phyloP scores from a whole-genome alignment of 2,113 vertebrate genomes.

The Spermophilus dauricus region DNA sequence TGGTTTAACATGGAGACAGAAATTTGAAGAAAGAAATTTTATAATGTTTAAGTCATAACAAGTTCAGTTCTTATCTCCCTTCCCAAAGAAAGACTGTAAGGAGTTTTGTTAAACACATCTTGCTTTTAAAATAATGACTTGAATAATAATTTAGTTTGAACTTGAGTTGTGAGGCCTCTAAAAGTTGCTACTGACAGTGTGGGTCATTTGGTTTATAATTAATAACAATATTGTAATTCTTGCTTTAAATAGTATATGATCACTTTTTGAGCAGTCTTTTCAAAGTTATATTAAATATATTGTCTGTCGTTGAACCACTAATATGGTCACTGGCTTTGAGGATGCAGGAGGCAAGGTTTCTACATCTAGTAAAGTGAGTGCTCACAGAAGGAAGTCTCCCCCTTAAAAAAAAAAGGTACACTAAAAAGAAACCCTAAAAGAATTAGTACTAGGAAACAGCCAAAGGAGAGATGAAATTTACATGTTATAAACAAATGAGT shows the following conservation, averaged over 20 bases:
- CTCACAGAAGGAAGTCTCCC: background rate
- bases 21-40: background rate
- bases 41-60: background rate
- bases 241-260: background rate
- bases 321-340: background rate
- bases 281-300: background rate
- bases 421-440: background rate
- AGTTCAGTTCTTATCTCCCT: slow-evolving; percentile 21
- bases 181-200: background rate
- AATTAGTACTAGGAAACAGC: background rate
- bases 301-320: background rate
- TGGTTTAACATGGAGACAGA: background rate
- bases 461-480: background rate
- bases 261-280: background rate
- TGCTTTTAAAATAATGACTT: slow-evolving; percentile 31
- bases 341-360: background rate
- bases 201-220: slow-evolving; percentile 19
- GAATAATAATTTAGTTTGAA: background rate
- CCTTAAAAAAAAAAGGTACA: background rate
- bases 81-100: background rate
- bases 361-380: background rate
- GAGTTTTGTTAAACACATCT: background rate
- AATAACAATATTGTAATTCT: background rate
- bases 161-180: slow-evolving; percentile 28
- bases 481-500: background rate